These are phyloP conservation scores for Calliopum simillimum DNA, from an alignment of 2,888 invertebrate genomes.

Conservation along the genomic window DNA sequence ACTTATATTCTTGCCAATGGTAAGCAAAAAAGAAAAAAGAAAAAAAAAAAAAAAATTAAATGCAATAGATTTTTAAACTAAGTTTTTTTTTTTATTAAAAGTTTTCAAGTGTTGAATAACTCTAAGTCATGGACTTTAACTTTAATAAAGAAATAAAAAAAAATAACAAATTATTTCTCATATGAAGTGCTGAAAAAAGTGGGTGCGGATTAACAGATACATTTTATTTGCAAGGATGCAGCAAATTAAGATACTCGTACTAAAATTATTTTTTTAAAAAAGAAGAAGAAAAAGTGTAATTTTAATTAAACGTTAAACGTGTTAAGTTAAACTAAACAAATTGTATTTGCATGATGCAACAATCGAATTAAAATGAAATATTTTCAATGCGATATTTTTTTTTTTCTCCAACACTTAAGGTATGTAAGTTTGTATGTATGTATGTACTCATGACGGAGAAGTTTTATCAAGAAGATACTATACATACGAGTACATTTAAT, in stretches of 20 bases:
- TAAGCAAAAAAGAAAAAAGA: conserved; percentile 53
- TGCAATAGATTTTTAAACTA: conserved; percentile 14
- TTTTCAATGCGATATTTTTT: not conserved
- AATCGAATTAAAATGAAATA: not conserved
- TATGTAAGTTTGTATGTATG: no score
- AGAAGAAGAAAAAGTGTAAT: not conserved
- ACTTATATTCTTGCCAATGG: conserved; percentile 66
- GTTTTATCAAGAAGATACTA: no score
- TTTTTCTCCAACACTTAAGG: no score
- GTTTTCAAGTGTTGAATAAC: not conserved
- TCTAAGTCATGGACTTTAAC: not conserved
- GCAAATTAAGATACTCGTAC: not conserved
- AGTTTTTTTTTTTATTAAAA: not conserved
- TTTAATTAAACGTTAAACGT: no score
- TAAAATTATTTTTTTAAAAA: conserved; percentile 9
- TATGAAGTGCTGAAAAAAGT: conserved; percentile 35
- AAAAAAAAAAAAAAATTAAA: conserved; percentile 38
- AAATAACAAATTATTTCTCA: not conserved
- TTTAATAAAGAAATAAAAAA: not conserved
- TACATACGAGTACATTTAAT: conserved; percentile 1
- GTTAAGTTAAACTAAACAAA: not conserved
- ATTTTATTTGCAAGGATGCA: conserved; percentile 34
- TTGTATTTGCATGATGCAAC: conserved; percentile 15
- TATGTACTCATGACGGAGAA: no score
- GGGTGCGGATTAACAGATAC: conserved; percentile 48